Percentiles rank a stretch among this genome's conserved stretches.
phyloP scores from a whole-genome alignment of 2,888 invertebrate species.

The Xanthostigma xanthostigma region DNA sequence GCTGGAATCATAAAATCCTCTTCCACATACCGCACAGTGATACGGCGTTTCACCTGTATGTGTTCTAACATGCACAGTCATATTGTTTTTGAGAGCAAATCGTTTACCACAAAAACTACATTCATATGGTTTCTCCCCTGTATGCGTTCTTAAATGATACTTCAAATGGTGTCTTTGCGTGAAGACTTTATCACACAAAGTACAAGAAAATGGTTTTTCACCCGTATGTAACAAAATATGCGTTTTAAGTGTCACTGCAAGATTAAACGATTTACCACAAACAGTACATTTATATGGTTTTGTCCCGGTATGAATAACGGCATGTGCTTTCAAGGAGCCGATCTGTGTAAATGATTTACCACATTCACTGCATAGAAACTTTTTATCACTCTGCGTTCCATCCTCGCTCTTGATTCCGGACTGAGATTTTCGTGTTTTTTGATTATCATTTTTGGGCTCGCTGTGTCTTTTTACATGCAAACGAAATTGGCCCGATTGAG shows the following conservation, averaged over 20 bases:
- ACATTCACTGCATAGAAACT: not conserved
- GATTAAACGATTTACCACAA: slow-evolving; percentile 2
- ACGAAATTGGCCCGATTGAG: slow-evolving; percentile 4
- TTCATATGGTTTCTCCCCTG: slow-evolving; percentile 4
- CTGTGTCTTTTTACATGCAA: slow-evolving; percentile 2
- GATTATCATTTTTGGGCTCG: not conserved
- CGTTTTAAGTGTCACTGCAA: slow-evolving; percentile 5
- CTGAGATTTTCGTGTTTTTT: not conserved
- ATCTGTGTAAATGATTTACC: slow-evolving; percentile 4
- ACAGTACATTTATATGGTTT: slow-evolving; percentile 2
- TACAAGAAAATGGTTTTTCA: slow-evolving; percentile 1
- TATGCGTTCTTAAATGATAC: slow-evolving; percentile 5
- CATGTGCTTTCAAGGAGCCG: slow-evolving; percentile 3
- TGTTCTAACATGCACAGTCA: slow-evolving; percentile 4
- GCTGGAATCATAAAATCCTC: slow-evolving; percentile 8
- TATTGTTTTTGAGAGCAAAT: slow-evolving; percentile 5
- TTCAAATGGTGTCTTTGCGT: slow-evolving; percentile 4
- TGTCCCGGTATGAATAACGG: slow-evolving; percentile 1
- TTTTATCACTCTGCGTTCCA: too few species aligned
- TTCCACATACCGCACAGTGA: slow-evolving; percentile 10
- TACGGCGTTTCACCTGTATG: slow-evolving; percentile 7
- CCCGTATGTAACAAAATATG: slow-evolving; percentile 3
- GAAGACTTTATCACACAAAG: slow-evolving; percentile 1
- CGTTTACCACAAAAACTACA: slow-evolving; percentile 2
- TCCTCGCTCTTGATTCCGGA: too few species aligned